Percentiles rank a stretch among this genome's conserved stretches.
Evolutionary conservation across 2,888 invertebrate species (phyloP).

Genomic region (Orthosia gothica): DNA sequence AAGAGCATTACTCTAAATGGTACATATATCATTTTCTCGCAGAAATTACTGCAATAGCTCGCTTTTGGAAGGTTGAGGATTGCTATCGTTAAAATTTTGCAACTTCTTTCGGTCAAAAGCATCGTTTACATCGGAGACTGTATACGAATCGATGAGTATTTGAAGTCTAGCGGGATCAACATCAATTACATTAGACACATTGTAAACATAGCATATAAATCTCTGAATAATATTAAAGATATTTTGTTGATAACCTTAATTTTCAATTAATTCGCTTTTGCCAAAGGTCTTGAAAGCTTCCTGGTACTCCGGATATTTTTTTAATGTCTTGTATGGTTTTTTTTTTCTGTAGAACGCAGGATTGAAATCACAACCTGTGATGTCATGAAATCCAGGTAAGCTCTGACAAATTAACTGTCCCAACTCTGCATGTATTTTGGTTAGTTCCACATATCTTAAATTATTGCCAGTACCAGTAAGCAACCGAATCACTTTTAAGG

Average conservation of each 20-base stretch:
- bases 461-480: not conserved
- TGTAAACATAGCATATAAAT: not conserved
- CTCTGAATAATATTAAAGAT: not conserved
- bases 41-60: slow-evolving; percentile 3
- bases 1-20: slow-evolving; percentile 2
- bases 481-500: slow-evolving; percentile 2
- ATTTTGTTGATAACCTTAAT: not conserved
- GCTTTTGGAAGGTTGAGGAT: not conserved
- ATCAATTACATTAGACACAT: not conserved
- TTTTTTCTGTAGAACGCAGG: not conserved
- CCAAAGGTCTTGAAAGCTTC: not conserved
- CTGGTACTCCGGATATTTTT: not conserved
- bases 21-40: not conserved
- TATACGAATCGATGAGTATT: not conserved
- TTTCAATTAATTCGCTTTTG: not conserved
- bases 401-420: not conserved
- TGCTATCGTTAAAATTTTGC: slow-evolving; percentile 1
- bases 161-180: too few species aligned
- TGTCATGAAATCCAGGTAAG: not conserved
- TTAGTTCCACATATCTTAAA: not conserved
- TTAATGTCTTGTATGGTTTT: not conserved
- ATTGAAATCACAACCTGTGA: too few species aligned
- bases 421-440: slow-evolving; percentile 4
- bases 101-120: slow-evolving; percentile 6
- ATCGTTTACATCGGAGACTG: slow-evolving; percentile 5